These are phyloP conservation scores for Phalacrocorax brasilianus DNA, from an alignment of 2,113 vertebrate species.

Conservation along the genomic window DNA sequence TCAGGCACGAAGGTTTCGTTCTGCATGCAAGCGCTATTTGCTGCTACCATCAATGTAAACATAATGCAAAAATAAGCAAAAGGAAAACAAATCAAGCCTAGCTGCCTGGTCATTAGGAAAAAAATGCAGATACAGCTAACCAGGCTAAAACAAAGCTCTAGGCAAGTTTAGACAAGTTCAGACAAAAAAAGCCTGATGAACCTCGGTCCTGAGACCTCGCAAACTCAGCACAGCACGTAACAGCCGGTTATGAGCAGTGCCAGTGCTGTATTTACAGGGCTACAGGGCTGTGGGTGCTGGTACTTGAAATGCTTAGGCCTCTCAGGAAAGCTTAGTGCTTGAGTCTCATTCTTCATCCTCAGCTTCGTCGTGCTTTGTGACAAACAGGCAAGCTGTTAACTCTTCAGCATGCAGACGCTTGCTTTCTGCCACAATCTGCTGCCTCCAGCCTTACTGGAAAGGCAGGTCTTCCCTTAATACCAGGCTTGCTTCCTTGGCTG, in stretches of 20 bases:
- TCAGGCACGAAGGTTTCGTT: neutral
- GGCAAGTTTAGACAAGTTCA: neutral
- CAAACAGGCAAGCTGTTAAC: neutral
- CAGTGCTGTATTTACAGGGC: neutral
- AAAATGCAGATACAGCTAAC: neutral
- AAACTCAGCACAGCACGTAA: neutral
- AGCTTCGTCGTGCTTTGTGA: neutral
- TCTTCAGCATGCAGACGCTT: neutral
- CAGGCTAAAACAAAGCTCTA: neutral
- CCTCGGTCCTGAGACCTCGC: neutral
- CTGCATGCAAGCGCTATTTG: neutral
- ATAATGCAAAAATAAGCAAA: neutral
- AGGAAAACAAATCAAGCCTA: neutral
- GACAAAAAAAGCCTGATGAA: neutral
- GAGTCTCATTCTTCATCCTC: neutral
- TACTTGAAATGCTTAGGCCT: neutral
- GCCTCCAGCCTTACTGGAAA: neutral
- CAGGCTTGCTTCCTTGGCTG: neutral
- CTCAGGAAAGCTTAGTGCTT: neutral
- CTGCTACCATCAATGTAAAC: neutral
- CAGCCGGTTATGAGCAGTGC: fast-evolving
- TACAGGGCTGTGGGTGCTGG: neutral
- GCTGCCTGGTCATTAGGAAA: neutral
- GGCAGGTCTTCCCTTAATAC: neutral
- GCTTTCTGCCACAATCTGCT: neutral